These are phyloP conservation scores for Microcebus tavaratra DNA, from an alignment of 2,113 vertebrate genomes.

Conservation along the genomic window DNA sequence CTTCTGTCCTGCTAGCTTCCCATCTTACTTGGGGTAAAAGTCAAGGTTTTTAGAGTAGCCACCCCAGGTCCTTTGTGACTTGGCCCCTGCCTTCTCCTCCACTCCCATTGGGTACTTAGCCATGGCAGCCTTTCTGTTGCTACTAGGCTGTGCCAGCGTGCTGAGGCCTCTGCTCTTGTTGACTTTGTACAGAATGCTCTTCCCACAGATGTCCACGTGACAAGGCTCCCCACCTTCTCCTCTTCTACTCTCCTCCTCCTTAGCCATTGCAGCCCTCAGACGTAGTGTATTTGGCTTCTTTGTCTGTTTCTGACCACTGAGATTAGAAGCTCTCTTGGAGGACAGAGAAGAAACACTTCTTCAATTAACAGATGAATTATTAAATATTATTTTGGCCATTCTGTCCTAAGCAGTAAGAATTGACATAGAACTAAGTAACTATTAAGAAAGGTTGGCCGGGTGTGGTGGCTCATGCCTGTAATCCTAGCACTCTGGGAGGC, in stretches of 20 bases:
- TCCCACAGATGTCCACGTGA: accelerated
- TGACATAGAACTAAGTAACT: neutral
- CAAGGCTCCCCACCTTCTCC: neutral
- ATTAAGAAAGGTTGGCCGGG: neutral
- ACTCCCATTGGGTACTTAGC: neutral
- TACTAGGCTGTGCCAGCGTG: accelerated
- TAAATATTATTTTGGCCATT: neutral
- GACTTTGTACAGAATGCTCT: neutral
- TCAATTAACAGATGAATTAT: neutral
- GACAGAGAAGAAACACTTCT: neutral
- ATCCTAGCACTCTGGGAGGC: too few relatives aligned
- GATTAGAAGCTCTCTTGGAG: neutral
- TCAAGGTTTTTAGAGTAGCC: neutral
- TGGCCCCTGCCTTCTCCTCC: neutral
- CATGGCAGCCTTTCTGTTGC: neutral
- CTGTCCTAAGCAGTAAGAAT: neutral
- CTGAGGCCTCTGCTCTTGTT: neutral
- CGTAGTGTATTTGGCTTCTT: neutral
- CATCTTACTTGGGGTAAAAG: neutral
- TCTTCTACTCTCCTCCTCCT: neutral
- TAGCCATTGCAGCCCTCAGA: neutral
- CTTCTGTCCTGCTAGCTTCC: neutral
- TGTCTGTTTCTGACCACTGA: neutral
- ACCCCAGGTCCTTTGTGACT: too few relatives aligned
- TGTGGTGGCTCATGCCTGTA: too few relatives aligned